phyloP scores from a whole-genome alignment of 2,797 vertebrate species.

The Presbytis comata region DNA sequence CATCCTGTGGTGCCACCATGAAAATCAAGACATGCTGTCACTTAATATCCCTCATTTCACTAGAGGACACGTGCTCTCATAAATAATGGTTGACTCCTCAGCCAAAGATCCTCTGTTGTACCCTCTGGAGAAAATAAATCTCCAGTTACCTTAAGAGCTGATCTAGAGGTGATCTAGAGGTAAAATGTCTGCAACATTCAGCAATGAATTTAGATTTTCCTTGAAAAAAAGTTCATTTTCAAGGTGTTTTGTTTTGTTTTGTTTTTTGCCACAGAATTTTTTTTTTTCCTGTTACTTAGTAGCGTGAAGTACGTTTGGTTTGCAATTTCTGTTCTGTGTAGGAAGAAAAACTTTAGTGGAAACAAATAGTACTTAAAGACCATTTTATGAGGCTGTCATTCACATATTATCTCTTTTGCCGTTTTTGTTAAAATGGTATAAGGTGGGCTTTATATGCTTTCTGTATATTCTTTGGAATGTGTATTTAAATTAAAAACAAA shows the following conservation, averaged over 20 bases:
- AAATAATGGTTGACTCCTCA: neutral
- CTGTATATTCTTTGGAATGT: neutral
- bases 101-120: neutral
- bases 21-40: neutral
- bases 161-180: neutral
- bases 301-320: neutral
- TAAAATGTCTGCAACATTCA: neutral
- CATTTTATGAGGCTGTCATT: neutral
- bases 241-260: neutral
- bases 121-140: neutral
- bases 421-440: neutral
- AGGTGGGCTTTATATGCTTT: neutral
- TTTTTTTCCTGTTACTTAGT: neutral
- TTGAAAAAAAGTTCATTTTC: neutral
- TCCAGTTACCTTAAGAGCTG: neutral
- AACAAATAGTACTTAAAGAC: neutral
- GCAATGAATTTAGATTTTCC: neutral
- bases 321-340: neutral
- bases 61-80: neutral
- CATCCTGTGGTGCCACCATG: neutral
- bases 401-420: neutral
- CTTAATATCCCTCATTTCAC: neutral
- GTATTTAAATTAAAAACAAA: neutral
- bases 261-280: neutral
- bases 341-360: neutral